phyloP scores from a whole-genome alignment of 37 sponge, comb jelly and placozoan species.

The Hexactinellida sp. region DNA sequence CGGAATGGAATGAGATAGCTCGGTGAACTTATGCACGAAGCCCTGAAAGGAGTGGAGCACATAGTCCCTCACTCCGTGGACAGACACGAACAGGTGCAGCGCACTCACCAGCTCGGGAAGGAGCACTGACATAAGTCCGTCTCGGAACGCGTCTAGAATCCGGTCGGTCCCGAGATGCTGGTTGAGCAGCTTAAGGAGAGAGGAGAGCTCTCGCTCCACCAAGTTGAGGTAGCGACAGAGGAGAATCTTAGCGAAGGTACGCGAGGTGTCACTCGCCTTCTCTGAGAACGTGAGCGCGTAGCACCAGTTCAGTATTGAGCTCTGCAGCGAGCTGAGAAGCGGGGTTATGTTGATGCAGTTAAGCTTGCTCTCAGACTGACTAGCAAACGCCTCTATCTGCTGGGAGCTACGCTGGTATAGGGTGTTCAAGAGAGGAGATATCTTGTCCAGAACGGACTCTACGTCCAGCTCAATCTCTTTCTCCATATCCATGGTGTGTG shows the following conservation, averaged over 20 bases:
- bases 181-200: neutral
- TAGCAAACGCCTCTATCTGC: neutral
- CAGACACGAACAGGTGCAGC: neutral
- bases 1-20: neutral
- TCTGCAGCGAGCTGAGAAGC: neutral
- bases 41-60: neutral
- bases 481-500: neutral
- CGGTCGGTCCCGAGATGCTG: neutral
- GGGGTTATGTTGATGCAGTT: neutral
- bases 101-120: slow-evolving; percentile 5
- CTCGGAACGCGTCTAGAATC: neutral
- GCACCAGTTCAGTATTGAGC: neutral
- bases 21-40: neutral
- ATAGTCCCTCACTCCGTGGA: neutral
- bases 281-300: neutral
- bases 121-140: neutral
- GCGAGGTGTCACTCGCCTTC: neutral
- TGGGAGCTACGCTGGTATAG: neutral
- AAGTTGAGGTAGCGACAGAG: neutral
- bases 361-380: neutral
- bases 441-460: neutral
- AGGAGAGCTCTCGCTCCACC: neutral
- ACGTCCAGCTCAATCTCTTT: neutral
- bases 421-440: neutral
- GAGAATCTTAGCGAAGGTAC: neutral